A percentile compares a stretch with the other conserved stretches of the same genome.
Evolutionary conservation across 1,140 invertebrate species (phyloP).

Genomic region (Tetragonula clypearis): DNA sequence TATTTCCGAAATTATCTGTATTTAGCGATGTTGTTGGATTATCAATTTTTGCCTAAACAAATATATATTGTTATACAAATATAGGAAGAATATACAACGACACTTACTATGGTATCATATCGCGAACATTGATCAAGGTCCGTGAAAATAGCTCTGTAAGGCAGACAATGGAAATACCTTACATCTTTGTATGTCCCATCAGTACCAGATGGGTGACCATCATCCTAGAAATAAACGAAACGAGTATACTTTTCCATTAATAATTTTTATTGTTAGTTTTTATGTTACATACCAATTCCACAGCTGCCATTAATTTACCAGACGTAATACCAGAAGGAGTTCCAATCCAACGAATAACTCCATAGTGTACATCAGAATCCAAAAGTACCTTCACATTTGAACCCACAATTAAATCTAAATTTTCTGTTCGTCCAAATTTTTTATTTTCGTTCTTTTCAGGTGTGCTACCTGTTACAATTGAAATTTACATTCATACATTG

Average conservation of each 20-base stretch:
- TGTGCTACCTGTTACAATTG: conserved; percentile 63
- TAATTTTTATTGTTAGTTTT: not conserved
- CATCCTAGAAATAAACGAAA: conserved; percentile 81
- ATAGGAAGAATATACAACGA: conserved; percentile 75
- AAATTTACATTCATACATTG: not conserved
- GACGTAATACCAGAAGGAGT: conserved; percentile 78
- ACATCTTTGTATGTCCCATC: conserved; percentile 90
- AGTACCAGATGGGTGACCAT: conserved; percentile 83
- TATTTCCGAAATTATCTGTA: conserved; percentile 82
- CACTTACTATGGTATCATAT: conserved; percentile 87
- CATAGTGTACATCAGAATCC: conserved; percentile 84
- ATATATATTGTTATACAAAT: conserved; percentile 65
- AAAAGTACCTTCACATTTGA: conserved; percentile 88
- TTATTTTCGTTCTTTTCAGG: conserved; percentile 76
- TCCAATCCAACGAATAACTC: conserved; percentile 95
- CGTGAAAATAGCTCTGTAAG: conserved; percentile 89
- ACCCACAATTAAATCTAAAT: conserved; percentile 85
- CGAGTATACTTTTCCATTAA: not conserved
- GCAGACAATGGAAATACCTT: conserved; percentile 87
- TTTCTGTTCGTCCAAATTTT: conserved; percentile 73
- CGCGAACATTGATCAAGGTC: conserved; percentile 88
- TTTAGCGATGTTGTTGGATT: conserved; percentile 57
- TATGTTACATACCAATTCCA: conserved; percentile 84
- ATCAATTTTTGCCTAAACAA: conserved; percentile 63
- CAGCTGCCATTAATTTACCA: conserved; percentile 85